phyloP scores from a whole-genome alignment of 2,113 vertebrate species.

The Cervus canadensis region DNA sequence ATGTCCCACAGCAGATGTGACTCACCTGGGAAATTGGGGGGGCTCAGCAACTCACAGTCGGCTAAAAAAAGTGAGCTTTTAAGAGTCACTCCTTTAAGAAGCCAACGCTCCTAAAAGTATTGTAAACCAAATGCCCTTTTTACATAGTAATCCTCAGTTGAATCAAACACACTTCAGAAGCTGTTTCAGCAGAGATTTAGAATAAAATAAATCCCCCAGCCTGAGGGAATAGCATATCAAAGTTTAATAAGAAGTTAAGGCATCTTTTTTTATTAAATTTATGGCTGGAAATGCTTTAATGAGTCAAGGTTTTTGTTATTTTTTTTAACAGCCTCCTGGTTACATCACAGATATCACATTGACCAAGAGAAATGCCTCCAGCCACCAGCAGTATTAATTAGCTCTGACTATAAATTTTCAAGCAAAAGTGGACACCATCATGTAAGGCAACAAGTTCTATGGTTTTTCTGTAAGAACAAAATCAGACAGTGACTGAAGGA shows the following conservation, averaged over 20 bases:
- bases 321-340: not conserved
- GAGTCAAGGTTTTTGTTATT: not conserved
- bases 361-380: constrained; percentile 17
- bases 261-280: constrained; percentile 55
- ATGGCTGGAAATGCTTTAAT: constrained; percentile 58
- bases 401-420: constrained; percentile 38
- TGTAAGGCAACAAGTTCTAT: not conserved
- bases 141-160: not conserved
- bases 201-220: constrained; percentile 15
- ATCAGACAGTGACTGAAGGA: not conserved
- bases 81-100: not conserved
- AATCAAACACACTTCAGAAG: not conserved
- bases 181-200: constrained; percentile 30
- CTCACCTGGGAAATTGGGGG: not conserved
- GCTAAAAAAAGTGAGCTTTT: not conserved
- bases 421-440: constrained; percentile 18
- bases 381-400: constrained; percentile 42
- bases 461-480: not conserved
- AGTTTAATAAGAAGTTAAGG: constrained; percentile 55
- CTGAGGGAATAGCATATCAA: constrained; percentile 35
- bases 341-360: not conserved
- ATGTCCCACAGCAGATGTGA: not conserved
- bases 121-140: not conserved
- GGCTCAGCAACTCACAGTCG: not conserved
- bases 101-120: not conserved